Conservation (phyloP, 2,113 vertebrate genomes). For the Pimephales promelas region DNA sequence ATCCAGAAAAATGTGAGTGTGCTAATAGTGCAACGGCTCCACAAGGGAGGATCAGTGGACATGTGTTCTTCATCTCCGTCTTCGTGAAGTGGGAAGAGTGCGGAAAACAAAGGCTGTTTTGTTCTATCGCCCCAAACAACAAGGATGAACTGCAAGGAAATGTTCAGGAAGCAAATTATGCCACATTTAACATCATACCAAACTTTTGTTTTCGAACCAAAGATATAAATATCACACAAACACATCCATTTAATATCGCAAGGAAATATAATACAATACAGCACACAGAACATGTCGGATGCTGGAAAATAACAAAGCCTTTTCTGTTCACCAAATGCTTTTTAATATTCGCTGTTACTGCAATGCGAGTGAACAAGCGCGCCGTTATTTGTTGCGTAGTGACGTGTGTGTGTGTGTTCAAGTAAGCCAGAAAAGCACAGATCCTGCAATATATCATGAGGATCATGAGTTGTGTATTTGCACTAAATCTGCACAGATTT, state of each 20-base stretch:
- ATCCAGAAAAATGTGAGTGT: background rate
- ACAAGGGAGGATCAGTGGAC: slow-evolving; percentile 1
- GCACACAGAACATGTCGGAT: too few species aligned
- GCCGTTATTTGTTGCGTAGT: too few species aligned
- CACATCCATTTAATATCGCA: background rate
- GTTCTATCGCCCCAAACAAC: slow-evolving; percentile 21
- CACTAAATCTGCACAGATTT: too few species aligned
- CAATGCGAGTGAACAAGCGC: too few species aligned
- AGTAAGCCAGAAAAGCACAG: too few species aligned
- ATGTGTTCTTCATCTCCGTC: slow-evolving; percentile 35
- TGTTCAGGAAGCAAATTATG: background rate
- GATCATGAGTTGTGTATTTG: too few species aligned
- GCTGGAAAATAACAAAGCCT: too few species aligned
- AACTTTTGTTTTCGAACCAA: background rate
- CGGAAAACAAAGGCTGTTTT: slow-evolving; percentile 31
- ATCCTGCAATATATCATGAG: too few species aligned
- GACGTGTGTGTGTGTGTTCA: too few species aligned
- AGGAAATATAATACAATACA: background rate
- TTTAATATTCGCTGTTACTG: too few species aligned
- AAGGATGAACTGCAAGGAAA: slow-evolving; percentile 1
- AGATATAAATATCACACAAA: background rate
- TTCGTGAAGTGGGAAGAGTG: slow-evolving; percentile 18
- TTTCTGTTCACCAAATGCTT: too few species aligned
- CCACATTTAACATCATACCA: background rate
- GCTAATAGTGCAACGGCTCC: background rate